A percentile compares a stretch with the other conserved stretches of the same genome.
Conservation (phyloP, 2,113 vertebrate species). For the Podarcis raffonei region DNA sequence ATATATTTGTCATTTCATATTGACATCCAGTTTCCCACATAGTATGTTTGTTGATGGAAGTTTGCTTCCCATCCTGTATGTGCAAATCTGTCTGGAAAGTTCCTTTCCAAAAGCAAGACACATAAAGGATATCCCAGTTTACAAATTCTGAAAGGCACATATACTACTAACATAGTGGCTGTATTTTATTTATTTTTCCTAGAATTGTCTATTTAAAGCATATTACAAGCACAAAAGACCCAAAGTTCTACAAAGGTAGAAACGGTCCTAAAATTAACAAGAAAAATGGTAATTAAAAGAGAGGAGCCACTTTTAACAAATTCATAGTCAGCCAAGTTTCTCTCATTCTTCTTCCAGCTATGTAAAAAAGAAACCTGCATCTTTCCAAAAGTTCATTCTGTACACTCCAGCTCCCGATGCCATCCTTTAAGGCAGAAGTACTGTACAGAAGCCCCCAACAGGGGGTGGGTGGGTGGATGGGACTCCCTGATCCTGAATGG, state of each 20-base stretch:
- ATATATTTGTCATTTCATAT: conserved; percentile 24
- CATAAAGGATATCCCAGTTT: not conserved
- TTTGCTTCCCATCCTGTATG: conserved; percentile 17
- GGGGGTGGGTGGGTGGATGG: no score
- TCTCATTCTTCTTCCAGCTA: conserved; percentile 77
- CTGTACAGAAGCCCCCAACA: no score
- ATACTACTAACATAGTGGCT: not conserved
- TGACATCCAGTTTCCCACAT: conserved; percentile 15
- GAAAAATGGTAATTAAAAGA: conserved; percentile 61
- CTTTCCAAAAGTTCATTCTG: conserved; percentile 73
- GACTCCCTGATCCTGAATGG: no score
- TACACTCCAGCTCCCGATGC: conserved; percentile 53
- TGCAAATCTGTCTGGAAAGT: conserved; percentile 11
- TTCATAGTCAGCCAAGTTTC: conserved; percentile 72
- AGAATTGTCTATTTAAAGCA: conserved; percentile 37
- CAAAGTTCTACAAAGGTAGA: conserved; percentile 17
- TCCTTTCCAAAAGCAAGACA: not conserved
- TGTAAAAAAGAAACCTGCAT: conserved; percentile 73
- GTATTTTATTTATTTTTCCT: not conserved
- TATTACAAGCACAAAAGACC: conserved; percentile 24
- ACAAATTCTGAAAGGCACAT: conserved; percentile 45
- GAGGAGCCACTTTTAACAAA: conserved; percentile 65
- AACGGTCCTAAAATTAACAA: conserved; percentile 55
- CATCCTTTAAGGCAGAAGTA: conserved; percentile 37
- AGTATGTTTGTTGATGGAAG: conserved; percentile 7